Percentiles rank a stretch among this genome's conserved stretches.
Evolutionary conservation across 1,140 invertebrate species (phyloP).

Genomic region (Oryctes rhinoceros): DNA sequence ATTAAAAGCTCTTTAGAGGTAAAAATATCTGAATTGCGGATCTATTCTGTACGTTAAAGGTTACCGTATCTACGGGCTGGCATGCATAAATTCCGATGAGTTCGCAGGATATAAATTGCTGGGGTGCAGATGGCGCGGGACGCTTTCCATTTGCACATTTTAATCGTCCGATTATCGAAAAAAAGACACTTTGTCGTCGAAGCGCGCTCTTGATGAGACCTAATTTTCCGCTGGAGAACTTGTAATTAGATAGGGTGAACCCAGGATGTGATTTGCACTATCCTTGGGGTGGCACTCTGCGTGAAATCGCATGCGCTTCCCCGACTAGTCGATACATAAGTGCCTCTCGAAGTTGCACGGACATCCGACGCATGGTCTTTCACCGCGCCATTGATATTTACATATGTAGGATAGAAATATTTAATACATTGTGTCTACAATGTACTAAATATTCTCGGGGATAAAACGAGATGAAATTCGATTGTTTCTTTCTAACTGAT

Average conservation of each 20-base stretch:
- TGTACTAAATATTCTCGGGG: too few relatives aligned
- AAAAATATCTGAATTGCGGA: background rate
- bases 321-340: conserved; percentile 21
- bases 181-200: conserved; percentile 25
- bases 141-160: conserved; percentile 28
- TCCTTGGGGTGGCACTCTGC: background rate
- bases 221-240: conserved; percentile 31
- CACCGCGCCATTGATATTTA: background rate
- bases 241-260: conserved; percentile 36
- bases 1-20: too few relatives aligned
- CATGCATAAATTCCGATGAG: conserved; percentile 4
- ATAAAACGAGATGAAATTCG: too few relatives aligned
- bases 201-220: conserved; percentile 28
- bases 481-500: too few relatives aligned
- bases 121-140: conserved; percentile 9
- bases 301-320: conserved; percentile 26
- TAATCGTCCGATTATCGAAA: conserved; percentile 32
- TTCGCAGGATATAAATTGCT: conserved; percentile 14
- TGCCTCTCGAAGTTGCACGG: background rate
- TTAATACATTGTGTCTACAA: too few relatives aligned
- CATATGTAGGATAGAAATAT: too few relatives aligned
- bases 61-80: background rate
- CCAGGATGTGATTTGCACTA: conserved; percentile 29
- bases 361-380: conserved; percentile 14
- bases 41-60: background rate